Evolutionary conservation across 2,113 vertebrate species (phyloP).

Genomic region (Myanophis thanlyinensis): DNA sequence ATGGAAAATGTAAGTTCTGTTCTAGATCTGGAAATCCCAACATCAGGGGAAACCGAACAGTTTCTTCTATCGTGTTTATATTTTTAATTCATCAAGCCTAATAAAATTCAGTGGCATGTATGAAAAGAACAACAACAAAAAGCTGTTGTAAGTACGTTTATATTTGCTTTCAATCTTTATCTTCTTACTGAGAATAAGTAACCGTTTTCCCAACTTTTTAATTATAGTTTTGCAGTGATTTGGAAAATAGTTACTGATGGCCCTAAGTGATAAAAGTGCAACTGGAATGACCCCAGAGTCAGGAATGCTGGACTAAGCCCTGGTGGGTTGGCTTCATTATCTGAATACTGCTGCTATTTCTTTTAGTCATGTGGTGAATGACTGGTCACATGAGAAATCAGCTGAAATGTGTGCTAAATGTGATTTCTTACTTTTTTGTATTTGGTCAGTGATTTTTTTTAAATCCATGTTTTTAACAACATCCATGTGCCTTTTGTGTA

Average conservation of each 20-base stretch:
- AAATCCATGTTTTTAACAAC: not conserved
- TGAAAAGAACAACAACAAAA: not conserved
- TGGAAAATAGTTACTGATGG: not conserved
- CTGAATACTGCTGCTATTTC: not conserved
- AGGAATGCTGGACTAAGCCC: not conserved
- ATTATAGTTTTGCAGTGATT: not conserved
- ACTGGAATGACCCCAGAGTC: not conserved
- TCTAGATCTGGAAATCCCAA: not conserved
- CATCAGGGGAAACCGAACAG: not conserved
- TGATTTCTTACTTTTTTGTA: not conserved
- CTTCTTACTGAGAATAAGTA: not conserved
- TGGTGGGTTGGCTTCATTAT: not conserved
- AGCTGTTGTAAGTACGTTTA: not conserved
- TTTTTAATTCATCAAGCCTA: not conserved
- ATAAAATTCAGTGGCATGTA: not conserved
- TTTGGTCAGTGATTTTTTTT: not conserved
- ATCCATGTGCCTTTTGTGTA: not conserved
- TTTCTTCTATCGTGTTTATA: not conserved
- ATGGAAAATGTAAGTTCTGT: not conserved
- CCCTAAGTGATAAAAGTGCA: not conserved
- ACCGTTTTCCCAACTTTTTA: not conserved
- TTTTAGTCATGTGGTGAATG: not conserved
- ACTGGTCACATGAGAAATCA: not conserved
- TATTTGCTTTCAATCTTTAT: not conserved
- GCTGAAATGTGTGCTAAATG: not conserved